Conservation (phyloP, 2,888 invertebrate genomes). For the Micropterix aruncella region DNA sequence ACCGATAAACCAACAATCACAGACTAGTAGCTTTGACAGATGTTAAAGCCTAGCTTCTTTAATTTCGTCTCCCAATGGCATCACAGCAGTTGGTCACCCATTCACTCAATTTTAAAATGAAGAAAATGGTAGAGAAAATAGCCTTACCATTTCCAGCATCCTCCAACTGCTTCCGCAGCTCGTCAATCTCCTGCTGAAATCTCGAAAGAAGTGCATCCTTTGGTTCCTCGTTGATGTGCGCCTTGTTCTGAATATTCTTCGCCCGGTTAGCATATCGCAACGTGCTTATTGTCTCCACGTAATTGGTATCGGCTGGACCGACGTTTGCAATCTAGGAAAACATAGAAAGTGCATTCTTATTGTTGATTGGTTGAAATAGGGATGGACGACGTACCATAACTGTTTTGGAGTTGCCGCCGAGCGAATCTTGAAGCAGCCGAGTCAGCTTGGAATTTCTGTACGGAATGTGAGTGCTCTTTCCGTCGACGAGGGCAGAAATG, state of each 20-base stretch:
- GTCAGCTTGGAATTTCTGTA: constrained; percentile 97
- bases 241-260: constrained; percentile 93
- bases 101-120: no score
- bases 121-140: no score
- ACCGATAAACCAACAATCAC: no score
- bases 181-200: constrained; percentile 94
- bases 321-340: constrained; percentile 75
- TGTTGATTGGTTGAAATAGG: not conserved
- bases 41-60: no score
- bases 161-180: constrained; percentile 73
- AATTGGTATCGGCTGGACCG: constrained; percentile 93
- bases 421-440: constrained; percentile 84
- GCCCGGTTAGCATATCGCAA: constrained; percentile 94
- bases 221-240: constrained; percentile 93
- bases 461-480: constrained; percentile 93
- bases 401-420: constrained; percentile 94
- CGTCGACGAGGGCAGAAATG: constrained; percentile 95
- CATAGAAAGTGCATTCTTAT: not conserved
- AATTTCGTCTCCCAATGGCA: no score
- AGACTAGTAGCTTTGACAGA: no score
- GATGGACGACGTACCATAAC: constrained; percentile 54
- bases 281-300: constrained; percentile 94
- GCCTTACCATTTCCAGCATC: constrained; percentile 42
- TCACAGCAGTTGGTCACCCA: no score
- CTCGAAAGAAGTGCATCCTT: constrained; percentile 78